Conservation (phyloP, 2,888 invertebrate genomes). For the Lottia gigantea region DNA sequence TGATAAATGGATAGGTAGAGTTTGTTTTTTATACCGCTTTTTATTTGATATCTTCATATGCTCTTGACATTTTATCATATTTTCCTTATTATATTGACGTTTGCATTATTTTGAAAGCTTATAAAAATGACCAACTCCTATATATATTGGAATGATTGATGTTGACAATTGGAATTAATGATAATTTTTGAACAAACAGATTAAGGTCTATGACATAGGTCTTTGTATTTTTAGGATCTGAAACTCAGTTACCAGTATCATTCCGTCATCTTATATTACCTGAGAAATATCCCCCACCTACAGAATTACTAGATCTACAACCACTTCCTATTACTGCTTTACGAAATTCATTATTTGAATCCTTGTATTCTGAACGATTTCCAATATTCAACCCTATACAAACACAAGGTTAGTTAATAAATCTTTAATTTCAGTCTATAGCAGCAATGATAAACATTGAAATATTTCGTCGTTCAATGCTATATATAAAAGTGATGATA, state of each 20-base stretch:
- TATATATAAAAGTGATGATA: slow-evolving; percentile 69
- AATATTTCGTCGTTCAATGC: slow-evolving; percentile 86
- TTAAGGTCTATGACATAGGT: too few species aligned
- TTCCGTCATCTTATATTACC: slow-evolving; percentile 97
- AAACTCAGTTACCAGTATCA: slow-evolving; percentile 95
- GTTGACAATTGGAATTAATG: too few species aligned
- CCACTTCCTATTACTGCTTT: slow-evolving; percentile 92
- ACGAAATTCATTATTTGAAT: slow-evolving; percentile 86
- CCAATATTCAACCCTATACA: slow-evolving; percentile 98
- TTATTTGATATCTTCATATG: too few species aligned
- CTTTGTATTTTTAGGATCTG: slow-evolving; percentile 75
- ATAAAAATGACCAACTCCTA: too few species aligned
- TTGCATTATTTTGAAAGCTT: too few species aligned
- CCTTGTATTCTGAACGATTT: slow-evolving; percentile 85
- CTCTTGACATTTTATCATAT: too few species aligned
- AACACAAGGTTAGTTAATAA: slow-evolving; percentile 77
- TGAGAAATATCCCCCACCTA: slow-evolving; percentile 97
- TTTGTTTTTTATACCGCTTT: too few species aligned
- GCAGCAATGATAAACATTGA: slow-evolving; percentile 98
- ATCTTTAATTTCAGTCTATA: slow-evolving; percentile 87
- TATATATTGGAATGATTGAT: too few species aligned
- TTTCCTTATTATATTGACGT: too few species aligned
- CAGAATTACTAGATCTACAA: slow-evolving; percentile 95
- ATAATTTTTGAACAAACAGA: too few species aligned
- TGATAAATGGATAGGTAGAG: slow-evolving; percentile 71